Evolutionary conservation across 2,888 invertebrate genomes (phyloP).

Genomic region (Phengaris arion): DNA sequence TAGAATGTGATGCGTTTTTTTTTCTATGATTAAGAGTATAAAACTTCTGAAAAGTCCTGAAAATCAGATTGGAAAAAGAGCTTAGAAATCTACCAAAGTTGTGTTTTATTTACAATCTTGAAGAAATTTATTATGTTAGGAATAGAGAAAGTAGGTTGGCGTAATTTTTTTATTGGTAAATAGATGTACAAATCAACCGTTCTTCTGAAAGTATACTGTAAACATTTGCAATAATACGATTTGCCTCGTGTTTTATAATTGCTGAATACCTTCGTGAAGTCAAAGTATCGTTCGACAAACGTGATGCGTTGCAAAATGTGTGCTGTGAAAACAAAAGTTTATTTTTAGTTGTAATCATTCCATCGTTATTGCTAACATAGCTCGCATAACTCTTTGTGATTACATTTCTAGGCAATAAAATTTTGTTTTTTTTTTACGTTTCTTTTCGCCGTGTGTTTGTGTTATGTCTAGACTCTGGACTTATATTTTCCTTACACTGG

Average conservation of each 20-base stretch:
- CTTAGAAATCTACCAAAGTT: too few species aligned
- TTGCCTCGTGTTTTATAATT: neutral
- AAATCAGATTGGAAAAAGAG: too few species aligned
- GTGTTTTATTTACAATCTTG: too few species aligned
- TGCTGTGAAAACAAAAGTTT: neutral
- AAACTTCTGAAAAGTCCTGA: too few species aligned
- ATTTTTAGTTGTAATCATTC: conserved; percentile 28
- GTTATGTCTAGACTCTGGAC: neutral
- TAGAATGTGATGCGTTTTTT: too few species aligned
- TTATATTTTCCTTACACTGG: neutral
- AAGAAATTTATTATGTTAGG: too few species aligned
- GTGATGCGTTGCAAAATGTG: conserved; percentile 14
- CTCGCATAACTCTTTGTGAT: conserved; percentile 24
- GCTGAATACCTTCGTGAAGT: neutral
- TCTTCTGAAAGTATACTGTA: too few species aligned
- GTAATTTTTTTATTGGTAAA: too few species aligned
- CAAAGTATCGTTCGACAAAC: neutral
- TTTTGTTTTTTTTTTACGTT: conserved; percentile 6
- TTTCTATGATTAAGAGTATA: too few species aligned
- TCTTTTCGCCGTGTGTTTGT: conserved; percentile 4
- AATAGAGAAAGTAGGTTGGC: too few species aligned
- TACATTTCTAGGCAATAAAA: conserved; percentile 26
- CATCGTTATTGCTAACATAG: conserved; percentile 18
- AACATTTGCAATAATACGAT: too few species aligned
- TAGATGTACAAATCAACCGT: too few species aligned